Conservation (phyloP, 2,113 vertebrate genomes). For the Numida meleagris region DNA sequence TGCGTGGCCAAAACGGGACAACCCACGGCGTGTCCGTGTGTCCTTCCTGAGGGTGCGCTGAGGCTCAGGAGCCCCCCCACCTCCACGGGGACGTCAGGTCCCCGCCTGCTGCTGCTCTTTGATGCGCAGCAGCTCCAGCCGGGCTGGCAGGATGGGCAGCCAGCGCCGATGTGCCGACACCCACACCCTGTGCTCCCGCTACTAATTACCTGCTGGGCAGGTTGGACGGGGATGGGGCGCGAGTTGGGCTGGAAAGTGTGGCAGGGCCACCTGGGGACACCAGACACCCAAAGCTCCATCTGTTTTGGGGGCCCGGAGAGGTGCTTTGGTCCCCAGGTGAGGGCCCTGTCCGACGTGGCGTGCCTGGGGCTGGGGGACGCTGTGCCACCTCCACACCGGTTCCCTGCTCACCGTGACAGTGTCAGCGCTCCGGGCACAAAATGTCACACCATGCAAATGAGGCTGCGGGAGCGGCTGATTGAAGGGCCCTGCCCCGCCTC, state of each 20-base stretch:
- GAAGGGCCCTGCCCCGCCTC: slow-evolving; percentile 70
- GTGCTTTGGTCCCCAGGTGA: neutral
- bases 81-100: neutral
- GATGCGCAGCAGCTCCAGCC: slow-evolving; percentile 5
- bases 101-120: neutral
- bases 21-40: accelerated
- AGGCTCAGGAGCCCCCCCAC: neutral
- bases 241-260: neutral
- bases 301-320: neutral
- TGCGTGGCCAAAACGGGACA: accelerated
- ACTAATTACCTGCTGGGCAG: neutral
- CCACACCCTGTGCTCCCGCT: neutral
- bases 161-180: accelerated
- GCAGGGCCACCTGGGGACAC: neutral
- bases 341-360: accelerated
- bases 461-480: slow-evolving; percentile 68
- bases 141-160: neutral
- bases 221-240: neutral
- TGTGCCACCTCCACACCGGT: accelerated
- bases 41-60: accelerated
- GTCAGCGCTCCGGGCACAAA: slow-evolving; percentile 57
- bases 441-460: slow-evolving; percentile 80
- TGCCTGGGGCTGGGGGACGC: neutral
- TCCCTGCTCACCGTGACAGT: neutral
- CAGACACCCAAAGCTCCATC: neutral